A percentile compares a stretch with the other conserved stretches of the same genome.
Evolutionary conservation across 2,797 vertebrate species (phyloP).

Genomic region (Anguilla megastoma): DNA sequence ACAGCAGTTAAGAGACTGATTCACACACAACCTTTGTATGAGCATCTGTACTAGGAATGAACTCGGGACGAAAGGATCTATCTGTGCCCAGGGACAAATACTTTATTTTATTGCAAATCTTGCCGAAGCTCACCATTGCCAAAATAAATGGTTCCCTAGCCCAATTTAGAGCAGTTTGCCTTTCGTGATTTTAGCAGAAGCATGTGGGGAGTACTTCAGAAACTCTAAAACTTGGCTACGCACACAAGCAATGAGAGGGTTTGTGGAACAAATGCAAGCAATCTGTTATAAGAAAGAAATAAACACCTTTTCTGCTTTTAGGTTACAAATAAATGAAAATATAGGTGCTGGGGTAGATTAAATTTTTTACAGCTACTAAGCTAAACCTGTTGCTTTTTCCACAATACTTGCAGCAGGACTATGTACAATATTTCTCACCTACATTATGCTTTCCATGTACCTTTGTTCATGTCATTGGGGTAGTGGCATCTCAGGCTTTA

Average conservation of each 20-base stretch:
- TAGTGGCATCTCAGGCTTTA: not conserved
- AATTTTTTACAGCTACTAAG: not conserved
- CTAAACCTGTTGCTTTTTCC: not conserved
- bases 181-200: constrained; percentile 58
- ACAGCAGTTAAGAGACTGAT: too few species aligned
- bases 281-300: constrained; percentile 35
- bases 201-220: constrained; percentile 54
- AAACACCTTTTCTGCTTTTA: not conserved
- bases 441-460: not conserved
- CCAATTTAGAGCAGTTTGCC: constrained; percentile 44
- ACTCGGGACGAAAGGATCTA: constrained; percentile 48
- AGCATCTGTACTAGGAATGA: constrained; percentile 6
- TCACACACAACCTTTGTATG: constrained; percentile 28
- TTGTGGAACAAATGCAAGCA: constrained; percentile 33
- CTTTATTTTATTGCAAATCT: constrained; percentile 54
- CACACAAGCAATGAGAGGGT: constrained; percentile 41
- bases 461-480: not conserved
- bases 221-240: constrained; percentile 36
- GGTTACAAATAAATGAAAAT: not conserved
- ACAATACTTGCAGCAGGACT: not conserved
- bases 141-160: constrained; percentile 55
- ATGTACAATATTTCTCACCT: not conserved
- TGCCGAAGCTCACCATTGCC: constrained; percentile 50
- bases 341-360: too few species aligned
- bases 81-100: constrained; percentile 57